Evolutionary conservation across 2,888 invertebrate genomes (phyloP).

Genomic region (Nezara viridula): DNA sequence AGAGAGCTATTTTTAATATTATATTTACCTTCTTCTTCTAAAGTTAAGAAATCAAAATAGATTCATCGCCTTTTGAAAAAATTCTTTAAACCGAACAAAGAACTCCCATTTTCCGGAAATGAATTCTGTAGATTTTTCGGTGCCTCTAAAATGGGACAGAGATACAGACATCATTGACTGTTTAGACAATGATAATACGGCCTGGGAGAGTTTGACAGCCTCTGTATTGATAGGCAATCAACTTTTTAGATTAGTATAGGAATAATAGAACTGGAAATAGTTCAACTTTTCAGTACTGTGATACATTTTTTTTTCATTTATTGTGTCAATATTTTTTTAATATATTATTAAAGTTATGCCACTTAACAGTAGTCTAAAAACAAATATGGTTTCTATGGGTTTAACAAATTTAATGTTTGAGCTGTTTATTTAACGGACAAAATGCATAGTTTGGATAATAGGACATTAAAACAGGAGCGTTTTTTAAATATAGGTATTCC

Average conservation of each 20-base stretch:
- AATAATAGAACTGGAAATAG: neutral
- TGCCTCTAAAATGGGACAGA: neutral
- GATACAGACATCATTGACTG: neutral
- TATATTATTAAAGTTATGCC: neutral
- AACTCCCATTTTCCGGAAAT: neutral
- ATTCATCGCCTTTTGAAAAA: neutral
- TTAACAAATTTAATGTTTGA: too few species aligned
- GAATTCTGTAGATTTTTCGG: neutral
- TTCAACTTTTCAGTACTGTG: neutral
- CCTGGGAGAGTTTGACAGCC: neutral
- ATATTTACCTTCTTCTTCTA: neutral
- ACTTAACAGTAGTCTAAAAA: neutral
- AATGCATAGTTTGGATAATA: too few species aligned
- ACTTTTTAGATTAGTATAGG: neutral
- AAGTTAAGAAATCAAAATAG: neutral
- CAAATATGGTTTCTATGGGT: too few species aligned
- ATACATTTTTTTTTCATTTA: too few species aligned
- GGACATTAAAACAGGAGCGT: too few species aligned
- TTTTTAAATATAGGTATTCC: too few species aligned
- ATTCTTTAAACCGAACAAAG: neutral
- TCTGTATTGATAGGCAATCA: slow-evolving; percentile 21
- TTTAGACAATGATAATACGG: slow-evolving; percentile 1
- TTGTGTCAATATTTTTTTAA: too few species aligned
- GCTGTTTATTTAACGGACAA: too few species aligned
- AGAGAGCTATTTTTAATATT: neutral